Evolutionary conservation across 2,888 invertebrate species (phyloP), one percentile per base, ranked within the genome.

Genomic region (Plebejus anna): DNA sequence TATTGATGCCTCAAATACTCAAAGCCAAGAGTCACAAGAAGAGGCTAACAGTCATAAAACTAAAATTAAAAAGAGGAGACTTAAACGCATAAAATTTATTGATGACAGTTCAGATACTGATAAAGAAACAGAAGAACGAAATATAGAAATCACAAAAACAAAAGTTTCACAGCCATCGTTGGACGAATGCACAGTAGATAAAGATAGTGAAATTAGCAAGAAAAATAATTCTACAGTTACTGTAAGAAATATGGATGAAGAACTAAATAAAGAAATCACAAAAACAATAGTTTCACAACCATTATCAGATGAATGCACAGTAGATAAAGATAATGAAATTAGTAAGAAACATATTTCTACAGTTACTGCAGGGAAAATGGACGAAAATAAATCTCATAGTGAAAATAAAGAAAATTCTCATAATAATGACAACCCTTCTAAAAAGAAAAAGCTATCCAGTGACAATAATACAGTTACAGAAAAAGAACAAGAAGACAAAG

Each of bases 41-140:
- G 75, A 78, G n/a, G 55, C 36, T 66, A 42, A 76, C 2, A 76
- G 38, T 66, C 28, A 28, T 75, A 76, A 70, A 75, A 42, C 11
- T 36, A 51, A 70, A 16, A n/a, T 71, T 28, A 38, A 71, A 77
- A 42, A 78, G 75, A 83, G 80, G 79, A 83, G 80, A 78, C 82
- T 80, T 16, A 84, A 80, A 78, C 81, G 81, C 72, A 80, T 83
- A 11, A 81, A 76, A 80, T 70, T 83, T 38, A 77, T 82, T 55
- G 80, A 82, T 77, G 82, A 84, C 28, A 84, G 82, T 80, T 87
- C 88, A 32, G 80, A 81, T n/a, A 80, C 78, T 79, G 81, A 82
- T 55, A 79, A 76, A 70, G 79, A 78, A 55, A 47, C 38, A 22
- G 75, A 66, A 72, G 47, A 76, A 59, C 32, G 32, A 32, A 16